Percentiles rank a stretch among this genome's conserved stretches.
These are phyloP conservation scores for Galerucella calmariensis DNA, from an alignment of 2,888 invertebrate species.

Conservation along the genomic window DNA sequence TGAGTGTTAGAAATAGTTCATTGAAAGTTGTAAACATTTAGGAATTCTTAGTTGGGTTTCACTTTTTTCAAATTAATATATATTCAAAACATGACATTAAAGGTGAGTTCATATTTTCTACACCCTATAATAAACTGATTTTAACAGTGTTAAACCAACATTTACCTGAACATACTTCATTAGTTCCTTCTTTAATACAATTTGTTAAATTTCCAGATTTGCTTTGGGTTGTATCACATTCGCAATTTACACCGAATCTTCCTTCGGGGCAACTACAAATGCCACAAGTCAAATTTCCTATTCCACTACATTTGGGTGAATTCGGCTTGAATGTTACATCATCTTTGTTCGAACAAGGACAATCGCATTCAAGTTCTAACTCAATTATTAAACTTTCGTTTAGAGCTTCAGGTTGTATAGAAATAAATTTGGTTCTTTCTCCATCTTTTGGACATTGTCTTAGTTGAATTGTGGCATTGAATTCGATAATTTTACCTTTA, in stretches of 20 bases:
- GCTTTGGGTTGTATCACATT: constrained; percentile 67
- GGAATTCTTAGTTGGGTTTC: constrained; percentile 27
- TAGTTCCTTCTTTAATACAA: constrained; percentile 45
- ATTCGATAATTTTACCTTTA: constrained; percentile 70
- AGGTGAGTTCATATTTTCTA: background rate
- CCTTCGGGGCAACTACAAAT: constrained; percentile 70
- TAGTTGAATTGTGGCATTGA: constrained; percentile 69
- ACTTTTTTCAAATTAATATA: no score
- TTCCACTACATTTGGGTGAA: constrained; percentile 59
- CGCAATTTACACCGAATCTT: constrained; percentile 70
- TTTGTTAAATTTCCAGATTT: constrained; percentile 58
- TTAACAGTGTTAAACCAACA: no score
- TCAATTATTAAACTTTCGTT: constrained; percentile 76
- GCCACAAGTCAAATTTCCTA: constrained; percentile 61
- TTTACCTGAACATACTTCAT: constrained; percentile 56
- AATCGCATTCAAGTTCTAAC: constrained; percentile 77
- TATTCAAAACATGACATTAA: no score
- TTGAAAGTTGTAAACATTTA: constrained; percentile 44
- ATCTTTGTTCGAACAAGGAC: constrained; percentile 74
- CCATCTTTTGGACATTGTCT: constrained; percentile 70
- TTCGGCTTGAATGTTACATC: constrained; percentile 60
- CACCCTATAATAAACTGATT: no score
- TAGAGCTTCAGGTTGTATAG: constrained; percentile 78
- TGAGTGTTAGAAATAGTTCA: no score
- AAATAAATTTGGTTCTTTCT: constrained; percentile 65